phyloP scores from a whole-genome alignment of 2,113 vertebrate species.

The Podarcis raffonei region DNA sequence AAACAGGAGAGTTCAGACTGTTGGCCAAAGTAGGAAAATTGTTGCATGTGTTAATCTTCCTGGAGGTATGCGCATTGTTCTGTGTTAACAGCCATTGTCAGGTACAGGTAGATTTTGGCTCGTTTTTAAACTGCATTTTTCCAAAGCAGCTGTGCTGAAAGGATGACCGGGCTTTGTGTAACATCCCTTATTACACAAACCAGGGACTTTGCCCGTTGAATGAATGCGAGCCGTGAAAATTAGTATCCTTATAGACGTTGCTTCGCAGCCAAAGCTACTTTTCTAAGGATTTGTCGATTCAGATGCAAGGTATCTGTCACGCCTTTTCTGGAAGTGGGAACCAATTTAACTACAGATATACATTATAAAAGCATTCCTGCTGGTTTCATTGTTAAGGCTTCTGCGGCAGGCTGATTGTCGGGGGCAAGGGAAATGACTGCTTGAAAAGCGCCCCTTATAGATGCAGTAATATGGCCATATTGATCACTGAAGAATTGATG shows the following conservation, averaged over 20 bases:
- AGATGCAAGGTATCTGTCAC: slow-evolving; percentile 52
- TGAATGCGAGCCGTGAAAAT: slow-evolving; percentile 20
- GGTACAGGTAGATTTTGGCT: neutral
- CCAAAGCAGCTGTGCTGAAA: slow-evolving; percentile 29
- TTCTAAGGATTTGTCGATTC: slow-evolving; percentile 53
- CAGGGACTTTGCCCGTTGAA: neutral
- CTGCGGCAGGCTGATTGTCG: slow-evolving; percentile 18
- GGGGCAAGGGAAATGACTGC: neutral
- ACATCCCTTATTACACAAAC: neutral
- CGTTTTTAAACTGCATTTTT: neutral
- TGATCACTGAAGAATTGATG: too few relatives aligned
- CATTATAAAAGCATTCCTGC: slow-evolving; percentile 44
- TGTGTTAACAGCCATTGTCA: slow-evolving; percentile 6
- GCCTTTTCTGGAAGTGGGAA: slow-evolving; percentile 35
- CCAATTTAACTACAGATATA: slow-evolving; percentile 33
- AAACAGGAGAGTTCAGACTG: neutral
- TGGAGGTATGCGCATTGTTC: slow-evolving; percentile 13
- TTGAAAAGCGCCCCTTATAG: neutral
- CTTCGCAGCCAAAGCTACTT: slow-evolving; percentile 34
- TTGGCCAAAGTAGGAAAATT: neutral
- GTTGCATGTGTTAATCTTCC: neutral
- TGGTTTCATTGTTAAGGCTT: slow-evolving; percentile 43
- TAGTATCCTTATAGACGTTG: neutral
- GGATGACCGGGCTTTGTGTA: neutral
- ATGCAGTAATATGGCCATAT: neutral